Percentiles rank a stretch among this genome's conserved stretches.
Conservation (phyloP, 2,888 invertebrate species). For the Aproaerema taeniolella region DNA sequence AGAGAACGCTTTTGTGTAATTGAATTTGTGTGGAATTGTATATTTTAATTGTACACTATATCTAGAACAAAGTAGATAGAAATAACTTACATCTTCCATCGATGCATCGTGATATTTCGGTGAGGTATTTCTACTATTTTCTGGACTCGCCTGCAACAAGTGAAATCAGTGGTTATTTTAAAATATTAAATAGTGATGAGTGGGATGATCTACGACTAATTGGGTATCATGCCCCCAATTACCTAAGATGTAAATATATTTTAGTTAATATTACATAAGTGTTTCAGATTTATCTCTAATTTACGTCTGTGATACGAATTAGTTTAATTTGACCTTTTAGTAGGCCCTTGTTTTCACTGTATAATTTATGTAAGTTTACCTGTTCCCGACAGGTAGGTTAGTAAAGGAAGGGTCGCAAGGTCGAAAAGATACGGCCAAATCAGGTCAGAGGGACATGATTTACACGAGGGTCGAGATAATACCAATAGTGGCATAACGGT, state of each 20-base stretch:
- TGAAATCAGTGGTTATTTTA: conserved; percentile 9
- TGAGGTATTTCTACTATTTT: conserved; percentile 71
- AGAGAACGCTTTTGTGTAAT: no score
- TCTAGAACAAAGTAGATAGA: background rate
- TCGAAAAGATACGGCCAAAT: conserved; percentile 12
- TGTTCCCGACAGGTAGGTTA: conserved; percentile 9
- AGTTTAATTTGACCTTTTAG: background rate
- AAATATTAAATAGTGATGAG: no score
- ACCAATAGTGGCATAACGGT: conserved; percentile 16
- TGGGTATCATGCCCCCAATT: no score
- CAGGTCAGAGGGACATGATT: conserved; percentile 11
- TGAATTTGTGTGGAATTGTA: no score
- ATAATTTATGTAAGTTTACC: conserved; percentile 14
- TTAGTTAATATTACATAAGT: no score
- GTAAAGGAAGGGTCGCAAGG: conserved; percentile 9
- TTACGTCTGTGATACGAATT: no score
- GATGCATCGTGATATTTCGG: conserved; percentile 69
- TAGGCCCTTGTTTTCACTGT: background rate
- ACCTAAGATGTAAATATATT: no score
- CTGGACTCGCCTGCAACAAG: conserved; percentile 71
- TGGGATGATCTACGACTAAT: no score
- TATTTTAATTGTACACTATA: no score
- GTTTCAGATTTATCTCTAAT: no score
- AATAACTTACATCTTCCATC: conserved; percentile 66
- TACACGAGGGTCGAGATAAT: conserved; percentile 13